These are phyloP conservation scores for Cichlasoma orientale DNA, from an alignment of 2,797 vertebrate genomes.

Conservation along the genomic window DNA sequence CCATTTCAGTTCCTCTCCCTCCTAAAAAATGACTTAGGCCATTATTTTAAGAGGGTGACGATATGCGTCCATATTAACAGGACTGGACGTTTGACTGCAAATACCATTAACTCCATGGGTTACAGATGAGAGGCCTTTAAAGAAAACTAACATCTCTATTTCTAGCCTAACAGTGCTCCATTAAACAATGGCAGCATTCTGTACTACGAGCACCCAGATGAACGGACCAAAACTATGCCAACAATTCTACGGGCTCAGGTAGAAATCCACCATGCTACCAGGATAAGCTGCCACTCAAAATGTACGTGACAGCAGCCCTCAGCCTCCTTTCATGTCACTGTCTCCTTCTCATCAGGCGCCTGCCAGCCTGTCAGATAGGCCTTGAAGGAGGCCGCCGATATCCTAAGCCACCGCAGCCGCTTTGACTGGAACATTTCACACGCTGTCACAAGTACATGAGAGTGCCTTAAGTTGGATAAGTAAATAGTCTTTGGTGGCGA, in stretches of 20 bases:
- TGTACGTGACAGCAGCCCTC: conserved; percentile 20
- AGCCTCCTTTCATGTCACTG: conserved; percentile 17
- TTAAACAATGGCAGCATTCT: background rate
- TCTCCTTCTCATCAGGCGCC: conserved; percentile 61
- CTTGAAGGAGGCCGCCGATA: conserved; percentile 62
- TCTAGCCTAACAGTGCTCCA: background rate
- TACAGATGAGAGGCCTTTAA: background rate
- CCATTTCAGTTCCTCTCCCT: background rate
- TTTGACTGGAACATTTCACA: conserved; percentile 72
- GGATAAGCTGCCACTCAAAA: conserved; percentile 47
- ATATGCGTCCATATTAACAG: background rate
- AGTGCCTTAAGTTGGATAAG: conserved; percentile 62
- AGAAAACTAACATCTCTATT: background rate
- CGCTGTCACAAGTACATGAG: conserved; percentile 58
- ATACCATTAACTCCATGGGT: background rate
- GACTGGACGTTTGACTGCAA: background rate
- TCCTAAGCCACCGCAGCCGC: conserved; percentile 52
- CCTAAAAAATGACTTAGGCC: too few species aligned
- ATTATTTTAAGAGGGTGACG: too few species aligned
- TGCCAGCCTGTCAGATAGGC: conserved; percentile 67
- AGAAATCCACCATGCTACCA: background rate
- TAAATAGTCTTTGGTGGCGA: conserved; percentile 39
- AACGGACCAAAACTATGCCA: background rate
- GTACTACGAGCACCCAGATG: background rate
- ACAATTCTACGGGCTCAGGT: background rate